Conservation (phyloP, 2,888 invertebrate genomes). For the Muschampia plurimacula region DNA sequence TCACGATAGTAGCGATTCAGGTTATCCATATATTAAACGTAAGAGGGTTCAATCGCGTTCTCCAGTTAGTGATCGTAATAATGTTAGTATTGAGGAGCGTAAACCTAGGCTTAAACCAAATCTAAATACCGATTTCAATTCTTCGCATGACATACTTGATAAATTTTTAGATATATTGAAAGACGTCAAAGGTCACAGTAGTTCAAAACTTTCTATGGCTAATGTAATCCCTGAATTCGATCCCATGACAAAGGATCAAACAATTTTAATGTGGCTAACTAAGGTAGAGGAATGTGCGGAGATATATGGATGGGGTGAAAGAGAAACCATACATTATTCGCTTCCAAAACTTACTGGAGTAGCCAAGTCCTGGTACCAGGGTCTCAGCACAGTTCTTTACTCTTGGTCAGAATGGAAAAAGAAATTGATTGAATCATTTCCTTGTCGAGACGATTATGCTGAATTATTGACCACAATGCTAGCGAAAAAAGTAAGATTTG, state of each 20-base stretch:
- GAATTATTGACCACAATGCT: too few relatives aligned
- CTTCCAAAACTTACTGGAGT: not conserved
- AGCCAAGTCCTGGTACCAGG: not conserved
- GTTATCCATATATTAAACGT: not conserved
- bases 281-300: conserved; percentile 5
- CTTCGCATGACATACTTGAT: not conserved
- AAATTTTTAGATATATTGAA: not conserved
- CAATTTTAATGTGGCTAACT: conserved; percentile 6
- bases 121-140: not conserved
- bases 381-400: not conserved
- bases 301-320: not conserved
- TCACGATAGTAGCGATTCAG: not conserved
- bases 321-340: not conserved
- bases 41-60: not conserved
- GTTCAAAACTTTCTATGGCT: not conserved
- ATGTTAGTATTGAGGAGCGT: not conserved
- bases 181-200: not conserved
- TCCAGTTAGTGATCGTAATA: not conserved
- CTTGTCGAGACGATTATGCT: too few relatives aligned
- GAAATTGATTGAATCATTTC: too few relatives aligned
- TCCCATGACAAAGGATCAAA: conserved; percentile 27
- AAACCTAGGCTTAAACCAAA: not conserved
- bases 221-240: conserved; percentile 34
- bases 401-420: not conserved
- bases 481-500: too few relatives aligned